Base-by-base conservation (phyloP, 2,888 invertebrate genomes). In the Ophion costatus region DNA sequence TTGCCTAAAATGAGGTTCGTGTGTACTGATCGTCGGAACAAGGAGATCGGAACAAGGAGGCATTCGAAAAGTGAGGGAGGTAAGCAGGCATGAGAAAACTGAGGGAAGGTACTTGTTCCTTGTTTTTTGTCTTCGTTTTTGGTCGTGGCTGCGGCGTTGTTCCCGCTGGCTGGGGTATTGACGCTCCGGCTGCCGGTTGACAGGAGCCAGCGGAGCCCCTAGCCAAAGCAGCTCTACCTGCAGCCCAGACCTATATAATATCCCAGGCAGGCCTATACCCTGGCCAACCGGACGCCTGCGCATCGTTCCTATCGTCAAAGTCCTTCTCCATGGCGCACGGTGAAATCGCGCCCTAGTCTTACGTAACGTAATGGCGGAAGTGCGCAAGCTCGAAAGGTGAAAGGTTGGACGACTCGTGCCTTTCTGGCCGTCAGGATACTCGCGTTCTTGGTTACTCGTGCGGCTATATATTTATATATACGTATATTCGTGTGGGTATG, bases 271-370 rank as follows among this genome's bases (percentile, higher is more conserved):
- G 90, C 90, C 90, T 92, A 91, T 91, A 92, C 92, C 93, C 93
- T 92, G 92, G 92, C 91, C 92, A 90, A 88, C 91, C 89, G 89
- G 88, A 89, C 91, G 91, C 91, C 91, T 89, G 88, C 91, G 91
- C 89, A 88, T 66, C 70, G 61, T 51, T 51, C 51, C 14, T 29
- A 64, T 81, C 79, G 66, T 56, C 74, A 67, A 38, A n/a, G n/a
- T 33, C 9, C 17, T 11, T n/a, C 33, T 38, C 66, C 38, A 17
- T 38, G 7, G n/a, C 17, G n/a, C 42, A 20, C 42, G n/a, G 33
- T 4, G 17, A 51, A 51, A 51, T 17, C 51, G 51, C 11, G 11
- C 0, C 14, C 51, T 17, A 4, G 14, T 1, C 51, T 17, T 51
- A 17, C 4, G 14, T 14, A 5, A 17, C 51, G 14, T 14, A 45